Percentiles rank a stretch among this genome's conserved stretches.
Conservation (phyloP, 2,113 vertebrate species). For the Pachyramphus minor region DNA sequence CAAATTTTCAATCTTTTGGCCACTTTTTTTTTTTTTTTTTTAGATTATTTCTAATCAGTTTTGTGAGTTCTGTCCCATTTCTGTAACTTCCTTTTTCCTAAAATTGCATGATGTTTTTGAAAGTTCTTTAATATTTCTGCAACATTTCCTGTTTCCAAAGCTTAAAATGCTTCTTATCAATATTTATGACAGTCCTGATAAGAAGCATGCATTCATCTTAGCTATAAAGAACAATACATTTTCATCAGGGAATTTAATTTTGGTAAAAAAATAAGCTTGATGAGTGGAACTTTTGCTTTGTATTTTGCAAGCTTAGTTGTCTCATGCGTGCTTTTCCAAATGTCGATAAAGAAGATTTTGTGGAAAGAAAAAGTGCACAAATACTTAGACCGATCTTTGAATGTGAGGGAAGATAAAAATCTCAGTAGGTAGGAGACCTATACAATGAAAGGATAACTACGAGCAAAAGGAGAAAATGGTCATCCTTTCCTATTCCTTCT, state of each 20-base stretch:
- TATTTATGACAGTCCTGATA: neutral
- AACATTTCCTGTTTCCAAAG: neutral
- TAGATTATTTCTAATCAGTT: neutral
- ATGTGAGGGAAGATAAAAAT: conserved; percentile 37
- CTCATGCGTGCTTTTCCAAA: neutral
- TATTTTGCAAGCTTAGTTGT: neutral
- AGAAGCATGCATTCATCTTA: neutral
- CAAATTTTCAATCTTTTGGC: neutral
- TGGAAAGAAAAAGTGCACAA: neutral
- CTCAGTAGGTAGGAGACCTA: neutral
- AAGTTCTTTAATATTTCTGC: neutral
- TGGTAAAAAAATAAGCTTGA: neutral
- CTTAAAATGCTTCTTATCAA: neutral
- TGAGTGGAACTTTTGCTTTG: neutral
- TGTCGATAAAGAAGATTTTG: neutral
- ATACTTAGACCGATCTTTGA: neutral
- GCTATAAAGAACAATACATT: neutral
- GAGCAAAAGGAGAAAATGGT: neutral
- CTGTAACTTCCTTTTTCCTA: neutral
- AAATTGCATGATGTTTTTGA: neutral
- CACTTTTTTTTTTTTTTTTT: neutral
- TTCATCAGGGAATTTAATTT: neutral
- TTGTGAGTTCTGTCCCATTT: neutral
- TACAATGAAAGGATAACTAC: neutral
- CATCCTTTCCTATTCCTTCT: neutral